Conservation (phyloP, 1,140 invertebrate genomes). For the Aphidius gifuensis region DNA sequence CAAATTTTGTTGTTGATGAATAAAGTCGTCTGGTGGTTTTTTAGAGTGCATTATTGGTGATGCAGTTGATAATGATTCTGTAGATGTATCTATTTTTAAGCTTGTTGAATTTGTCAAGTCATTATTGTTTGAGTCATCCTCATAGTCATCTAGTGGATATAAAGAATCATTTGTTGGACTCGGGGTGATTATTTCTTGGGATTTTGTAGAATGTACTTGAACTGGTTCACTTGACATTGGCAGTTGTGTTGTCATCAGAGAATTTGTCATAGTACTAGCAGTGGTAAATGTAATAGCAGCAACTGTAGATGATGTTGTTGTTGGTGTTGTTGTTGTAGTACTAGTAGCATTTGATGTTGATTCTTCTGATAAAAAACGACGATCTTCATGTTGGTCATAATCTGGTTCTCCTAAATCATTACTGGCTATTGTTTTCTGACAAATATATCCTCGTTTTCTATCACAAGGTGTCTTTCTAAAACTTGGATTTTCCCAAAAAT, state of each 20-base stretch:
- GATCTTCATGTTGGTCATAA: too few species aligned
- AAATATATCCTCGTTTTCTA: constrained; percentile 52
- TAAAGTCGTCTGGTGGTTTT: not conserved
- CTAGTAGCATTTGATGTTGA: not conserved
- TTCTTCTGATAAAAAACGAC: not conserved
- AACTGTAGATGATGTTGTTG: not conserved
- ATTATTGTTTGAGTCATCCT: not conserved
- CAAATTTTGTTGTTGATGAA: not conserved
- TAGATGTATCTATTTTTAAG: too few species aligned
- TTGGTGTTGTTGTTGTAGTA: not conserved
- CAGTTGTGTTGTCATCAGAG: too few species aligned
- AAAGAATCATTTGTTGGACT: not conserved
- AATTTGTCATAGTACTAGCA: too few species aligned
- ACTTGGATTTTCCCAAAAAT: constrained; percentile 40
- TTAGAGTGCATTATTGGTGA: not conserved
- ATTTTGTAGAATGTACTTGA: not conserved
- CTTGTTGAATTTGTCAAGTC: not conserved
- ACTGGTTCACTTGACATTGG: too few species aligned
- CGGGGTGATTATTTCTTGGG: not conserved
- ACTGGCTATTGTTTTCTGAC: constrained; percentile 31
- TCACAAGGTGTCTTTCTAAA: constrained; percentile 51
- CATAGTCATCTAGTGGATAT: not conserved
- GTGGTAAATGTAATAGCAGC: not conserved
- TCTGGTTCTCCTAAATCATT: too few species aligned
- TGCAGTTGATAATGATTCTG: too few species aligned